These are phyloP conservation scores for Diarsia rubi DNA, from an alignment of 2,888 invertebrate genomes.

Conservation along the genomic window DNA sequence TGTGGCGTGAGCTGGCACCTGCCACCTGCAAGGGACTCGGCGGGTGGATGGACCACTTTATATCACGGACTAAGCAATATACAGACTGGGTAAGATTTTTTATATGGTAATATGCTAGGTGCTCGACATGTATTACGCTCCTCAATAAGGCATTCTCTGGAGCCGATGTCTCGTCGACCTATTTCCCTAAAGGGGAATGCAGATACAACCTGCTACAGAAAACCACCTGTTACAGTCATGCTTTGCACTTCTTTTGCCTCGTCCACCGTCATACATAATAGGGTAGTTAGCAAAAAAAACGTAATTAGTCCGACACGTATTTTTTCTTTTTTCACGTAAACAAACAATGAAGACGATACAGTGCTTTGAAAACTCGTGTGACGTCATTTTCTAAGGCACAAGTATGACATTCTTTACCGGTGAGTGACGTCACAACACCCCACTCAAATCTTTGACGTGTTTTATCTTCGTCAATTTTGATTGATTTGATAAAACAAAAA, in stretches of 20 bases:
- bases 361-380: too few species aligned
- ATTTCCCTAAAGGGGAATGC: not conserved
- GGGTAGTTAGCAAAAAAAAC: too few species aligned
- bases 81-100: slow-evolving; percentile 92
- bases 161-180: not conserved
- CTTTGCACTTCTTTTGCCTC: not conserved
- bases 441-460: too few species aligned
- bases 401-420: too few species aligned
- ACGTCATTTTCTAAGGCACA: too few species aligned
- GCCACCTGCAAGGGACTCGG: slow-evolving; percentile 96
- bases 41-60: slow-evolving; percentile 97
- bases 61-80: slow-evolving; percentile 93
- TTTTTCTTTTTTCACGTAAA: too few species aligned
- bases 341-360: too few species aligned
- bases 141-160: not conserved
- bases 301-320: too few species aligned
- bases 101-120: not conserved
- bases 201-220: not conserved
- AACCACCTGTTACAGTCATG: not conserved
- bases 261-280: not conserved
- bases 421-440: too few species aligned
- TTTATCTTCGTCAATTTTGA: too few species aligned
- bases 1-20: slow-evolving; percentile 96
- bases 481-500: too few species aligned
- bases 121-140: not conserved